phyloP scores from a whole-genome alignment of 92 coral and sea anemone genomes.

The Heliopora coerulea region DNA sequence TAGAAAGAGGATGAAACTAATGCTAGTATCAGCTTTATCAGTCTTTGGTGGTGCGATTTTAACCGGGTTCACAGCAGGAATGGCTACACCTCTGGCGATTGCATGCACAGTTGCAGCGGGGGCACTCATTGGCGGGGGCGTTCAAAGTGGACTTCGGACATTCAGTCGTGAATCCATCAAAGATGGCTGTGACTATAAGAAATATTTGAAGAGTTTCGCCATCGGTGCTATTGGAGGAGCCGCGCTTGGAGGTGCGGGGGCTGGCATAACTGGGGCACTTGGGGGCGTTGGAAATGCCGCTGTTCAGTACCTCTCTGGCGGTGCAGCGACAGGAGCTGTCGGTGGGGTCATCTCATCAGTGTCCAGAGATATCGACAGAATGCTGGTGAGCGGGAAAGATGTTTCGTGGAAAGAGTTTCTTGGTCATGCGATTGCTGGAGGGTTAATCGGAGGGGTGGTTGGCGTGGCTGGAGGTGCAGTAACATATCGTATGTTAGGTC shows the following conservation, averaged over 20 bases:
- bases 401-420: conserved; percentile 39
- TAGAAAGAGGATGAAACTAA: conserved; percentile 17
- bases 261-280: conserved; percentile 4
- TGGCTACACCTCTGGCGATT: conserved; percentile 16
- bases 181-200: conserved; percentile 1
- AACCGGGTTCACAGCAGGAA: conserved; percentile 30
- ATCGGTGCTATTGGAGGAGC: conserved; percentile 32
- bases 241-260: neutral
- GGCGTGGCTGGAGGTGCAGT: conserved; percentile 42
- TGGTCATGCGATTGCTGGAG: conserved; percentile 37
- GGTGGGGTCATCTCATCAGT: conserved; percentile 23
- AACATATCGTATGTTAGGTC: conserved; percentile 21
- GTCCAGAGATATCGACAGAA: conserved; percentile 9
- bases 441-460: conserved; percentile 25
- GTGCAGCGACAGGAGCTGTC: conserved; percentile 44
- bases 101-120: neutral
- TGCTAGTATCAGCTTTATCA: neutral
- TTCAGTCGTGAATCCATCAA: conserved; percentile 17
- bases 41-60: conserved; percentile 9
- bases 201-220: neutral
- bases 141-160: conserved; percentile 13
- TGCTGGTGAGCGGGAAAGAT: conserved; percentile 37
- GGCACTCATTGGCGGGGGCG: conserved; percentile 1
- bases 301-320: conserved; percentile 25
- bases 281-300: conserved; percentile 48